Conservation (phyloP, 1,140 invertebrate species). For the Dreissena polymorpha region DNA sequence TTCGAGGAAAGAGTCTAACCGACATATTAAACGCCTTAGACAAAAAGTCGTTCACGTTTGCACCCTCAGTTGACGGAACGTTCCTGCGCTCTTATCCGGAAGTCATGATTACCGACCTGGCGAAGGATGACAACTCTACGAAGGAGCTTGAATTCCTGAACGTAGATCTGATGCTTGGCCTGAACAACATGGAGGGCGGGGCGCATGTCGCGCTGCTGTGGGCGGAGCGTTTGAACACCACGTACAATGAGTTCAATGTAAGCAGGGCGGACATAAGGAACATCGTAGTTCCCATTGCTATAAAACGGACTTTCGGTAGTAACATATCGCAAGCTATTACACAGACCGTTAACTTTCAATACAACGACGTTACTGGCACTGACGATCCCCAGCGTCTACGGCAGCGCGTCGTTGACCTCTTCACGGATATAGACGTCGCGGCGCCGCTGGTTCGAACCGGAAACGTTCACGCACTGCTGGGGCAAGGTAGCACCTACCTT, state of each 20-base stretch:
- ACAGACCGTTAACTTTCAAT: conserved; percentile 26
- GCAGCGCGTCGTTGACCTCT: conserved; percentile 35
- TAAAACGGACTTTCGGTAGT: conserved; percentile 16
- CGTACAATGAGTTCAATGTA: background rate
- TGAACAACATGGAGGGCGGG: conserved; percentile 38
- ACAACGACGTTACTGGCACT: conserved; percentile 15
- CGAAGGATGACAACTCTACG: background rate
- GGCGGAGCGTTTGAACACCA: background rate
- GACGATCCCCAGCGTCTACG: conserved; percentile 10
- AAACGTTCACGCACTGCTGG: conserved; percentile 4
- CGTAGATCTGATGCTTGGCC: conserved; percentile 23
- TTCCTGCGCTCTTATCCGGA: conserved; percentile 16
- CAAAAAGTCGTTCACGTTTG: conserved; percentile 26
- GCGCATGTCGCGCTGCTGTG: conserved; percentile 11
- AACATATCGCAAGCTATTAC: conserved; percentile 30
- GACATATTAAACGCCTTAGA: conserved; percentile 13
- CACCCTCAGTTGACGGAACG: conserved; percentile 15
- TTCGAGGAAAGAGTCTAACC: conserved; percentile 12
- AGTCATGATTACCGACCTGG: background rate
- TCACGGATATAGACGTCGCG: conserved; percentile 39
- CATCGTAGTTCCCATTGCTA: conserved; percentile 22
- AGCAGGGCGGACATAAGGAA: conserved; percentile 16
- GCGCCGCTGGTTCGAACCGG: conserved; percentile 34
- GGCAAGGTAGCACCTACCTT: conserved; percentile 24
- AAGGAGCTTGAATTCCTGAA: conserved; percentile 5